Evolutionary conservation across 2,797 vertebrate species (phyloP).

Genomic region (Myoxocephalus aenaeus): DNA sequence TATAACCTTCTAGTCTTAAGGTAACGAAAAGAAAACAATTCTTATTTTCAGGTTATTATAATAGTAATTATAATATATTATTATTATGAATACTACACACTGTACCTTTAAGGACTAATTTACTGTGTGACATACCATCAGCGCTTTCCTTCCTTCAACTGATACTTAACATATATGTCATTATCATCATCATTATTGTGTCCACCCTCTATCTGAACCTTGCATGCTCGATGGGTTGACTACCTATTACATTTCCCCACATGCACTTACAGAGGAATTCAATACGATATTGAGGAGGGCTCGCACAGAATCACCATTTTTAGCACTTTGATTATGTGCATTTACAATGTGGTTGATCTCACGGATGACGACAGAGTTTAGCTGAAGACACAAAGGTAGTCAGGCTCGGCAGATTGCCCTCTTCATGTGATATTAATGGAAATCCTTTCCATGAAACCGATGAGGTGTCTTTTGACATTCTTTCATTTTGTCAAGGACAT

Average conservation of each 20-base stretch:
- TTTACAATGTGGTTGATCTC: constrained; percentile 40
- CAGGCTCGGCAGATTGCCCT: constrained; percentile 45
- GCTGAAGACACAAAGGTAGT: constrained; percentile 14
- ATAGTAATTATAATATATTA: no score
- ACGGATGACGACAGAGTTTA: constrained; percentile 4
- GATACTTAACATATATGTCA: neutral
- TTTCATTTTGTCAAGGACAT: constrained; percentile 37
- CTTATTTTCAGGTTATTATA: no score
- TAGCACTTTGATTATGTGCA: constrained; percentile 39
- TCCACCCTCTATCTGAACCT: neutral
- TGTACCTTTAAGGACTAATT: constrained; percentile 8
- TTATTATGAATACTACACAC: neutral
- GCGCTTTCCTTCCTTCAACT: neutral
- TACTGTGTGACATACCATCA: neutral
- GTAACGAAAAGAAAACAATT: no score
- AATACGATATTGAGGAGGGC: neutral
- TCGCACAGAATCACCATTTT: constrained; percentile 1
- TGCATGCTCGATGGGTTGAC: neutral
- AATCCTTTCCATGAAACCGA: constrained; percentile 38
- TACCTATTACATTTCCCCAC: constrained; percentile 5
- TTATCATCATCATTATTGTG: neutral
- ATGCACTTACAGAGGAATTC: constrained; percentile 13
- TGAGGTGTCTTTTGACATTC: constrained; percentile 36
- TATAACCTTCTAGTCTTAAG: no score
- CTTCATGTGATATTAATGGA: constrained; percentile 37